Conservation (phyloP, 2,797 vertebrate genomes). For the Oreonectes daqikongensis region DNA sequence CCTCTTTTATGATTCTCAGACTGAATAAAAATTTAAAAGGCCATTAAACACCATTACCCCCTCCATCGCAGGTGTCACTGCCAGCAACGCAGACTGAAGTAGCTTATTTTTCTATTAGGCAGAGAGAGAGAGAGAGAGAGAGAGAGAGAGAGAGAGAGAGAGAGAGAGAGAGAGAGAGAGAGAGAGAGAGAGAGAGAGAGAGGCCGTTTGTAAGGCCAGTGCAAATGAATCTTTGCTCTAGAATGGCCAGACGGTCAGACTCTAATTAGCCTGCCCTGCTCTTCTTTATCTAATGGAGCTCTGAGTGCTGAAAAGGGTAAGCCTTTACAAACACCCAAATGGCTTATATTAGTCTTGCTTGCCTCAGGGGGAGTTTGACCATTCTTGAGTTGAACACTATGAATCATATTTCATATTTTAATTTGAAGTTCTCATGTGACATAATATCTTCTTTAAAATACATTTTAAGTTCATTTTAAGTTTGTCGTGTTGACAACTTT, state of each 20-base stretch:
- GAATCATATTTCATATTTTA: too few species aligned
- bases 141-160: constrained; percentile 57
- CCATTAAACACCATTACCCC: constrained; percentile 90
- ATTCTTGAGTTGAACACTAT: constrained; percentile 28
- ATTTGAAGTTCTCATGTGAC: too few species aligned
- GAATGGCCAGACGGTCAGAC: constrained; percentile 55
- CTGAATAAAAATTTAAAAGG: constrained; percentile 91
- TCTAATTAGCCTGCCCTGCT: constrained; percentile 60
- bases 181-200: constrained; percentile 57
- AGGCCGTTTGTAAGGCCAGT: constrained; percentile 47
- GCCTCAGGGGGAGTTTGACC: constrained; percentile 46
- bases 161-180: constrained; percentile 59
- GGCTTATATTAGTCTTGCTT: constrained; percentile 49
- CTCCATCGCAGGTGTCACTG: constrained; percentile 86
- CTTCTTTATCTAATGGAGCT: constrained; percentile 59
- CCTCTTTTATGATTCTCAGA: constrained; percentile 70
- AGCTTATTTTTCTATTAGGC: constrained; percentile 84
- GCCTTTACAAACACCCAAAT: constrained; percentile 58
- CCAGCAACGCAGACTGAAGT: constrained; percentile 85
- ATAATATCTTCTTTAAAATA: too few species aligned
- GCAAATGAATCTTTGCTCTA: constrained; percentile 61
- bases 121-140: constrained; percentile 57
- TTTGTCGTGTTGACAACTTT: too few species aligned
- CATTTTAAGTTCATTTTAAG: too few species aligned
- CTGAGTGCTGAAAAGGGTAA: constrained; percentile 54